Evolutionary conservation across 1,140 invertebrate genomes (phyloP), one percentile per base, ranked within the genome.

Genomic region (Argopecten irradians): DNA sequence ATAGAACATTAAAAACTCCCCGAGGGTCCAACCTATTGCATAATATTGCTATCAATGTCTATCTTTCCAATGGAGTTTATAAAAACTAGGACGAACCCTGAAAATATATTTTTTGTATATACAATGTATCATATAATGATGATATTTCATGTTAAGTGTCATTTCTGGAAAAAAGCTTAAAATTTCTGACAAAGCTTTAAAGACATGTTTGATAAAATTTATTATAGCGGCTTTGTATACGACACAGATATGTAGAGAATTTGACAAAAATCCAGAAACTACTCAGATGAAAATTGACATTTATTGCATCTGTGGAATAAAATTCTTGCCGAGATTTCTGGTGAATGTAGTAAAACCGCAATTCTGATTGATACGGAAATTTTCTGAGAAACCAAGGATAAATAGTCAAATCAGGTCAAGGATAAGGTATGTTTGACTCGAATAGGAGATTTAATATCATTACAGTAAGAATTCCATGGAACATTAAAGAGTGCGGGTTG

Each of bases 41-140:
- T 71, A 71, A 71, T 71, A 28, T 71, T 5, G 55, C 55, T 71
- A 71, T 71, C 55, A 71, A 71, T 71, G 55, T 71, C 55, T n/a
- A 28, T 71, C 55, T 71, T 71, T 71, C 55, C 22, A n/a, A 71
- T n/a, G n/a, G 55, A 71, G 28, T 71, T 71, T 71, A 28, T n/a
- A 71, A 71, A 55, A 71, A 71, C 22, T n/a, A 11, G 55, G 55
- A 71, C 55, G n/a, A 71, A 71, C 28, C 55, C n/a, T 71, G 55
- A 28, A n/a, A 16, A 71, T 28, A 8, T n/a, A n/a, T n/a, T n/a
- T n/a, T n/a, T n/a, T n/a, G n/a, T n/a, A n/a, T 71, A 46, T 71
- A 71, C 55, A 71, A 28, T 71, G 22, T 71, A 28, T 71, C 5
- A 71, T 28, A 71, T 71, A 71, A 71, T 71, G 55, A 71, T 28